Evolutionary conservation across 2,797 vertebrate species (phyloP), one percentile per base, ranked within the genome.

Genomic region (Lophotriccus pileatus): DNA sequence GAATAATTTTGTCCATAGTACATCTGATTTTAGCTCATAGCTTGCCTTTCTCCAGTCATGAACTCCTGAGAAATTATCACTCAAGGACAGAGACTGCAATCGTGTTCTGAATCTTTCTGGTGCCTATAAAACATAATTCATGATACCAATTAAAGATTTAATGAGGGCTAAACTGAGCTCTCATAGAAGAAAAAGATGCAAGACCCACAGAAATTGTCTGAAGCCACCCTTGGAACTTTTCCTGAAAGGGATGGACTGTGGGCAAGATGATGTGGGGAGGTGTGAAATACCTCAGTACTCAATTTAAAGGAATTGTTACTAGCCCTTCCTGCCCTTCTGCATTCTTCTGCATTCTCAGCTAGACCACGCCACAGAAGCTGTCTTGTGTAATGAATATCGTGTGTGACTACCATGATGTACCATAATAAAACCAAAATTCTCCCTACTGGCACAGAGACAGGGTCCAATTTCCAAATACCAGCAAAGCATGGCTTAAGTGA

Each of bases 401-500:
- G 3, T 34, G 11, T 25, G 27, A 59, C 46, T 63, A 37, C 10
- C 20, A 53, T 4, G 4, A 67, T 17, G 39, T 8, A 59, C 7
- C 18, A 28, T 10, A 56, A 85, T 4, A 92, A 20, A 18, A 27
- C 75, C 2, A 53, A 49, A 79, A 32, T 16, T 85, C 14, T 52
- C n/a, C 30, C 22, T 80, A 12, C 19, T 60, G 37, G 21, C 34
- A 64, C 8, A 16, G 43, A 60, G 49, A 28, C 28, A 27, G 16
- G 36, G 6, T 50, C 13, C 30, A 16, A 50, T 39, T 70, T 67
- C 49, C 53, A 55, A 46, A 30, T 3, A 7, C 9, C n/a, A 60
- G 55, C 32, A 69, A 36, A 0, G 0, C 13, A 27, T 5, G 0
- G 21, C n/a, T 74, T 12, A 60, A 18, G 12, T 30, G 50, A 60